Base-by-base conservation (phyloP, 2,888 invertebrate genomes). In the Brachylomia viminalis region DNA sequence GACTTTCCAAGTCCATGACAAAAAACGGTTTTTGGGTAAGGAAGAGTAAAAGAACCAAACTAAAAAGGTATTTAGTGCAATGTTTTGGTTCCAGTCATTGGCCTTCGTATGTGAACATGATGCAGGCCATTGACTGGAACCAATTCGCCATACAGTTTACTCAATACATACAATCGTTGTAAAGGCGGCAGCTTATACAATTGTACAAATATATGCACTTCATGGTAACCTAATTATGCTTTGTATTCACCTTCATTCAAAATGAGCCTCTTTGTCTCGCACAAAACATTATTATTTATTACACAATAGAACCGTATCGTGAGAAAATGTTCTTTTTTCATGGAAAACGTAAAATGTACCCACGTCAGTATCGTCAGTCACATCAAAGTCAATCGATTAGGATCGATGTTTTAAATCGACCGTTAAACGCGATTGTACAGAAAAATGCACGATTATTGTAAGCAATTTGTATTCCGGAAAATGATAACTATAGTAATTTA, bases 191-290 rank as follows among this genome's bases (percentile, higher is more conserved):
- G 30, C 42, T 45, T 15, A 45, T n/a, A 61, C n/a, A 71, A 42
- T 54, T 77, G 80, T 77, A 54, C 64, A 80, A 69, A 80, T 82
- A 56, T 56, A 75, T 82, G 67, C 49, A 67, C 56, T 79, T 82
- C 76, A 75, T 27, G 56, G 82, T 62, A 56, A 67, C n/a, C 33
- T 69, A 77, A 69, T 66, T 54, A 61, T 20, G 30, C 20, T 82
- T 61, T 70, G 54, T 77, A 70, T 70, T 54, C 49, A 76, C 42
- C 56, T 67, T 68, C 42, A 58, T 45, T 45, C 15, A 67, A 59
- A 69, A 33, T 61, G 13, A 42, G 49, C 69, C 54, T 66, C 56
- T 70, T 56, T 70, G 66, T 52, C 15, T 45, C 56, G 66, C 27
- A 70, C 27, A 56, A 70, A 49, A 61, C 59, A 65, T 49, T 47